A percentile compares a stretch with the other conserved stretches of the same genome.
phyloP scores from a whole-genome alignment of 2,888 invertebrate species.

The Apamea epomidion region DNA sequence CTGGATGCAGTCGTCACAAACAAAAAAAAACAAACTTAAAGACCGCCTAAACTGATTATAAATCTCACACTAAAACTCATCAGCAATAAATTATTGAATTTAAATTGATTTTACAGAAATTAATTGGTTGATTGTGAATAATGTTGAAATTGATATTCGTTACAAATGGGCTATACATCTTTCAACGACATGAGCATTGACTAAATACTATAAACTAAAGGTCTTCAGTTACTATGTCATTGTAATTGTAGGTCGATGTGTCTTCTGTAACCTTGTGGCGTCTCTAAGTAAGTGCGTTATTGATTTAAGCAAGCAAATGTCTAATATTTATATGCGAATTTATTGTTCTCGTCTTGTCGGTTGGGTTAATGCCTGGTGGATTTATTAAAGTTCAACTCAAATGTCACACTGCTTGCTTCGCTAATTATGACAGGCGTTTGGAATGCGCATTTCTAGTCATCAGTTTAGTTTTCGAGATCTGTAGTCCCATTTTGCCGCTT shows the following conservation, averaged over 20 bases:
- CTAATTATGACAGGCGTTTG: background rate
- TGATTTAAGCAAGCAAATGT: slow-evolving; percentile 4
- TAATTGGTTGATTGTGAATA: slow-evolving; percentile 32
- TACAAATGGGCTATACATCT: slow-evolving; percentile 53
- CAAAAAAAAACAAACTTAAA: background rate
- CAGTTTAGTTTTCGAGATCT: background rate
- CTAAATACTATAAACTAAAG: slow-evolving; percentile 32
- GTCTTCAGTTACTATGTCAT: slow-evolving; percentile 42
- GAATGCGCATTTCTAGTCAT: background rate
- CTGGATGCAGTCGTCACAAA: background rate
- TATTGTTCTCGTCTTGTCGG: background rate
- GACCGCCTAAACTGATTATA: background rate
- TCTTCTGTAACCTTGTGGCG: slow-evolving; percentile 37
- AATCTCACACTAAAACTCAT: slow-evolving; percentile 20
- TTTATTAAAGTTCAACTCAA: slow-evolving; percentile 14
- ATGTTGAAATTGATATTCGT: slow-evolving; percentile 47
- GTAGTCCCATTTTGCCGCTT: background rate
- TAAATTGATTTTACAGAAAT: slow-evolving; percentile 36
- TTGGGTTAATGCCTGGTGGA: slow-evolving; percentile 1
- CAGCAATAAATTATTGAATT: slow-evolving; percentile 35
- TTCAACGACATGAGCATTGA: slow-evolving; percentile 17
- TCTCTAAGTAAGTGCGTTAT: slow-evolving; percentile 22
- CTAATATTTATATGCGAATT: background rate
- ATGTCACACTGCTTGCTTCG: slow-evolving; percentile 13
- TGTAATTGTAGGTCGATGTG: slow-evolving; percentile 51